phyloP scores from a whole-genome alignment of 1,140 invertebrate genomes.

The Drosophila punjabiensis region DNA sequence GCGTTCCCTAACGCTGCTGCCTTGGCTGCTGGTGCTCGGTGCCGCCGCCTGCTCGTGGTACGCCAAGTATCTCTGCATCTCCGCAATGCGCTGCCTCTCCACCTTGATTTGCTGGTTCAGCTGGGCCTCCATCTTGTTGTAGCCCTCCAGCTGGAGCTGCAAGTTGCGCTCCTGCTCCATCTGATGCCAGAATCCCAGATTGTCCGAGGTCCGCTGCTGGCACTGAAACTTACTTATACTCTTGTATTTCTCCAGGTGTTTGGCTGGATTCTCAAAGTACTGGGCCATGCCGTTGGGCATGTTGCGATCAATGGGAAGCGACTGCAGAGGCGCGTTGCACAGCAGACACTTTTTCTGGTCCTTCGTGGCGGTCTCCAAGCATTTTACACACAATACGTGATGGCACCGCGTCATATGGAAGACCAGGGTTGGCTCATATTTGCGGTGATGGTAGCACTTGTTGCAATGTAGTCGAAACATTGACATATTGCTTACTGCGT shows the following conservation, averaged over 20 bases:
- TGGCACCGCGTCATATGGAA: conserved; percentile 43
- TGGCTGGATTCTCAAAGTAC: conserved; percentile 51
- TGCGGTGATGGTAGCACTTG: conserved; percentile 23
- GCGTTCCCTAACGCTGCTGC: not conserved
- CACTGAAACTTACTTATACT: conserved; percentile 54
- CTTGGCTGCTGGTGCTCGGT: not conserved
- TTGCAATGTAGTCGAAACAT: conserved; percentile 64
- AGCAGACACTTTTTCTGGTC: conserved; percentile 36
- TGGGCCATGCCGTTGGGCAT: conserved; percentile 46
- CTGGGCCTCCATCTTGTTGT: conserved; percentile 42
- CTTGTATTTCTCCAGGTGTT: conserved; percentile 23
- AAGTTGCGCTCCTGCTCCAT: not conserved
- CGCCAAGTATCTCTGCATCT: conserved; percentile 19
- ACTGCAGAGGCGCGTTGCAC: conserved; percentile 11
- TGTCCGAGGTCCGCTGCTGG: conserved; percentile 33
- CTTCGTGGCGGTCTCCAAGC: not conserved
- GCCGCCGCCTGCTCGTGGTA: conserved; percentile 24
- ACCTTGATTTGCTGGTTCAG: conserved; percentile 20
- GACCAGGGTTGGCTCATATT: not conserved
- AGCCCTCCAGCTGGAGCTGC: conserved; percentile 33
- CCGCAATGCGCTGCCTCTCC: conserved; percentile 32
- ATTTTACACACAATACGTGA: conserved; percentile 46
- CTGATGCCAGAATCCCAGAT: conserved; percentile 15
- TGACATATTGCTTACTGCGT: not conserved
- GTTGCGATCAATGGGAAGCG: conserved; percentile 11